Conservation (phyloP, 30 jellyfish, hydroid and myxozoan genomes). For the Pelagia noctiluca region DNA sequence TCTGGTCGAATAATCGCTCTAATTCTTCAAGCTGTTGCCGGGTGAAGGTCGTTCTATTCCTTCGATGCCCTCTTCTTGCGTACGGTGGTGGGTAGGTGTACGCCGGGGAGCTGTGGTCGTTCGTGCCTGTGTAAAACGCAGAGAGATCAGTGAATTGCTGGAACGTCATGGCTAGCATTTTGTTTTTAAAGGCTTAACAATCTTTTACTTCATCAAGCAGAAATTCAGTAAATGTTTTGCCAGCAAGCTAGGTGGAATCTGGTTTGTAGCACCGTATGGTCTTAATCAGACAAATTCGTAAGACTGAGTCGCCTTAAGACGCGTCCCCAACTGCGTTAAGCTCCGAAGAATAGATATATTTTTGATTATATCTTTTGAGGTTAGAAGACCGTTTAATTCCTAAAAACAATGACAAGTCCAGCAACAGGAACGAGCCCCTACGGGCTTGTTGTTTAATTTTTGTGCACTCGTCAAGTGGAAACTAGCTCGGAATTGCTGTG, state of each 20-base stretch:
- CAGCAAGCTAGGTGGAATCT: background rate
- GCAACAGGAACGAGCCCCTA: background rate
- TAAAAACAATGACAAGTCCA: background rate
- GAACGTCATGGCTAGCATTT: conserved; percentile 73
- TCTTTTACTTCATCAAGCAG: background rate
- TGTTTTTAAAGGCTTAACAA: background rate
- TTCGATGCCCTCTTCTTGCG: conserved; percentile 93
- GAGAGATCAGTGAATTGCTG: conserved; percentile 66
- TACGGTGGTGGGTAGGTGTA: conserved; percentile 85
- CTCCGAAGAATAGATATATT: conserved; percentile 53
- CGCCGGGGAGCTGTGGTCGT: conserved; percentile 74
- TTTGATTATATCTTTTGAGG: conserved; percentile 53
- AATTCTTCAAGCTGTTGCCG: conserved; percentile 92
- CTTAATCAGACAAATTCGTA: conserved; percentile 46
- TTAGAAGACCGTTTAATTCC: background rate
- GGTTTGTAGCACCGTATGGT: conserved; percentile 17
- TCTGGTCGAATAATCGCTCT: conserved; percentile 80
- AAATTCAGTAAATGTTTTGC: background rate
- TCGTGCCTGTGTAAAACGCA: conserved; percentile 53
- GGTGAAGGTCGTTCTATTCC: conserved; percentile 89
- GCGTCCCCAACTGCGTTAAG: conserved; percentile 85
- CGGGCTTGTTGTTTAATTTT: background rate
- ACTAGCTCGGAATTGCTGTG: conserved; percentile 23
- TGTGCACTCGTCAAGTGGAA: conserved; percentile 4
- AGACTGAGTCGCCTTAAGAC: conserved; percentile 58